A percentile compares a stretch with the other conserved stretches of the same genome.
phyloP scores from a whole-genome alignment of 1,140 invertebrate species.

The Oryzaephilus surinamensis region DNA sequence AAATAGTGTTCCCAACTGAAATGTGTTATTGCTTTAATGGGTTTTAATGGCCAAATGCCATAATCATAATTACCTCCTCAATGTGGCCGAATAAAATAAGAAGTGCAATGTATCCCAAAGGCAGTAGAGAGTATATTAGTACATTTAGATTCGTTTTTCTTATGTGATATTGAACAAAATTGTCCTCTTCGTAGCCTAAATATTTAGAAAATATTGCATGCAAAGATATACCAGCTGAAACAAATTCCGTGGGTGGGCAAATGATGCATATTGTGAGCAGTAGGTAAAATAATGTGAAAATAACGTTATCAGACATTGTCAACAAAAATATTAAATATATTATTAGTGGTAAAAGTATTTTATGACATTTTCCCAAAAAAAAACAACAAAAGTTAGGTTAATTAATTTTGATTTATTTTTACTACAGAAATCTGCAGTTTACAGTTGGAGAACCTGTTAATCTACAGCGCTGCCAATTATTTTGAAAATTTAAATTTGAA shows the following conservation, averaged over 20 bases:
- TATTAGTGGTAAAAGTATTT: too few relatives aligned
- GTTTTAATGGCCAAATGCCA: slow-evolving; percentile 1
- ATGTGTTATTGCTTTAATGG: slow-evolving; percentile 10
- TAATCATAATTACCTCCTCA: slow-evolving; percentile 27
- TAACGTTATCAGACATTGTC: slow-evolving; percentile 14
- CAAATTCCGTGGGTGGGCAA: slow-evolving; percentile 65
- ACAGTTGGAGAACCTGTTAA: too few relatives aligned
- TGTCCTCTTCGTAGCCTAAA: slow-evolving; percentile 55
- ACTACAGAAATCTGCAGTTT: too few relatives aligned
- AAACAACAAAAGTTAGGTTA: too few relatives aligned
- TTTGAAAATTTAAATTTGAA: too few relatives aligned
- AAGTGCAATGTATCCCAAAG: slow-evolving; percentile 55
- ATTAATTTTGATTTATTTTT: too few relatives aligned
- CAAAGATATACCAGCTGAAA: slow-evolving; percentile 61
- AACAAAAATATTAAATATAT: slow-evolving; percentile 1
- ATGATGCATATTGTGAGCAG: slow-evolving; percentile 57
- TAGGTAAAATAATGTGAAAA: slow-evolving; percentile 58
- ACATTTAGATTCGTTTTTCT: slow-evolving; percentile 53
- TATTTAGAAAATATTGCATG: slow-evolving; percentile 50
- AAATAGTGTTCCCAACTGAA: slow-evolving; percentile 31
- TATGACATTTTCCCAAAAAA: too few relatives aligned
- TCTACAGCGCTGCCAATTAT: too few relatives aligned
- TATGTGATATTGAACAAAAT: slow-evolving; percentile 64
- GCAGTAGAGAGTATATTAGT: slow-evolving; percentile 55
- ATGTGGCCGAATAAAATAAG: slow-evolving; percentile 41